These are phyloP conservation scores for Biston betularia DNA, from an alignment of 2,888 invertebrate genomes.

Conservation along the genomic window DNA sequence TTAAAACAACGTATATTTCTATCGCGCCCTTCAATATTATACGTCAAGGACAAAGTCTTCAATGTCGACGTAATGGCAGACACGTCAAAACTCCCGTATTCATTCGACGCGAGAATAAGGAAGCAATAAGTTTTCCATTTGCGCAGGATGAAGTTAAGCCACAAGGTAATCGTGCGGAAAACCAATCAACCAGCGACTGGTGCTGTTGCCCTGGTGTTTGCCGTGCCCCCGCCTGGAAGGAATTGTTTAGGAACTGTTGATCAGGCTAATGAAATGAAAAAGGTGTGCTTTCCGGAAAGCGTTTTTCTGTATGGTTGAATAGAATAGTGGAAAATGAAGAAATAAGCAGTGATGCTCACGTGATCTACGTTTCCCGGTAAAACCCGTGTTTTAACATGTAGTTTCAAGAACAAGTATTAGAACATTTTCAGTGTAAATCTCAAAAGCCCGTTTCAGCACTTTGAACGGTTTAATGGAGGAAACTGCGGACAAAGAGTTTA, in stretches of 20 bases:
- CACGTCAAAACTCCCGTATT: slow-evolving; percentile 1
- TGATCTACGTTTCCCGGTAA: neutral
- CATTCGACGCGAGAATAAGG: slow-evolving; percentile 24
- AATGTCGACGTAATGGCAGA: neutral
- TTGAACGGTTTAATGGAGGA: slow-evolving; percentile 38
- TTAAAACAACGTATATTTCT: neutral
- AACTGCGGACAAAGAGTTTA: slow-evolving; percentile 45
- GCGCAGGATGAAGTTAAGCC: slow-evolving; percentile 38
- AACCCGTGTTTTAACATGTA: neutral
- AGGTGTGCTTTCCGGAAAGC: slow-evolving; percentile 6
- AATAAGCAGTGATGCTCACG: neutral
- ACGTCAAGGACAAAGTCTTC: neutral
- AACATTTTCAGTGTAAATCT: slow-evolving; percentile 3
- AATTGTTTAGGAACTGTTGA: slow-evolving; percentile 26
- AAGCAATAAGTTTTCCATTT: slow-evolving; percentile 44
- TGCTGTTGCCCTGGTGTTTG: slow-evolving; percentile 25
- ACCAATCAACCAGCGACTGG: slow-evolving; percentile 39
- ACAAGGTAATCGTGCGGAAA: slow-evolving; percentile 42
- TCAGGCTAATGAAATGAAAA: slow-evolving; percentile 26
- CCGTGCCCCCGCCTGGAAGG: slow-evolving; percentile 18
- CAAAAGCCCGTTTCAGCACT: slow-evolving; percentile 14
- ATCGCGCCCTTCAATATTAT: neutral
- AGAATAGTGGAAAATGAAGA: slow-evolving; percentile 1
- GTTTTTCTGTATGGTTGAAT: slow-evolving; percentile 7
- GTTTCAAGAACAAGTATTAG: neutral